These are phyloP conservation scores for Ichneumon xanthorius DNA, from an alignment of 2,888 invertebrate species.

Conservation along the genomic window DNA sequence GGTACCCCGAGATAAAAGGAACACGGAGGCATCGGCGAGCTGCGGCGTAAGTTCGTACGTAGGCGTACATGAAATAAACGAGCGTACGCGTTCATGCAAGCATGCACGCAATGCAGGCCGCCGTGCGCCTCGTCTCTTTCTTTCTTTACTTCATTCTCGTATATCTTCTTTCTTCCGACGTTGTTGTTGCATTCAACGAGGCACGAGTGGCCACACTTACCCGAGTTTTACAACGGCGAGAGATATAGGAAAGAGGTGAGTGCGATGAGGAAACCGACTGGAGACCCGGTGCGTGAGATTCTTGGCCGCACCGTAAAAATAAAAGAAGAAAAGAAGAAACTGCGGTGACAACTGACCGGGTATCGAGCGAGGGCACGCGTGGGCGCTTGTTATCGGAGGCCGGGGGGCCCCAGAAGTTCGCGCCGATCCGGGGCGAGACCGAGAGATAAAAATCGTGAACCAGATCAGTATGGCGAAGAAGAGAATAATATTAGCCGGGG, in stretches of 20 bases:
- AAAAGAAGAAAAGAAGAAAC: constrained; percentile 59
- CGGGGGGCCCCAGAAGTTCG: constrained; percentile 71
- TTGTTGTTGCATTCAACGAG: constrained; percentile 54
- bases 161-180: constrained; percentile 37
- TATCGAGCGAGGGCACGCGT: constrained; percentile 72
- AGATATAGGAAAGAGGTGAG: constrained; percentile 29
- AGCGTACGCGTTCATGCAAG: constrained; percentile 72
- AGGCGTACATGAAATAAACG: constrained; percentile 70
- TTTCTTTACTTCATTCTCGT: constrained; percentile 14
- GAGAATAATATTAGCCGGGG: constrained; percentile 54
- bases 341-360: constrained; percentile 55
- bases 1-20: constrained; percentile 57
- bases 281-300: constrained; percentile 33
- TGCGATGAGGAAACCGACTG: constrained; percentile 15
- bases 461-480: constrained; percentile 51
- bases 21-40: constrained; percentile 51
- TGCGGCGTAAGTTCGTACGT: constrained; percentile 55
- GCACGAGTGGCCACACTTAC: constrained; percentile 48
- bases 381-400: constrained; percentile 76
- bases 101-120: constrained; percentile 69
- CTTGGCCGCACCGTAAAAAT: constrained; percentile 48
- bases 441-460: constrained; percentile 69
- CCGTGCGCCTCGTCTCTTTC: constrained; percentile 44
- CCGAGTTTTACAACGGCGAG: constrained; percentile 22
- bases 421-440: constrained; percentile 67